Conservation (phyloP, 2,113 vertebrate species). For the Strigops habroptila region DNA sequence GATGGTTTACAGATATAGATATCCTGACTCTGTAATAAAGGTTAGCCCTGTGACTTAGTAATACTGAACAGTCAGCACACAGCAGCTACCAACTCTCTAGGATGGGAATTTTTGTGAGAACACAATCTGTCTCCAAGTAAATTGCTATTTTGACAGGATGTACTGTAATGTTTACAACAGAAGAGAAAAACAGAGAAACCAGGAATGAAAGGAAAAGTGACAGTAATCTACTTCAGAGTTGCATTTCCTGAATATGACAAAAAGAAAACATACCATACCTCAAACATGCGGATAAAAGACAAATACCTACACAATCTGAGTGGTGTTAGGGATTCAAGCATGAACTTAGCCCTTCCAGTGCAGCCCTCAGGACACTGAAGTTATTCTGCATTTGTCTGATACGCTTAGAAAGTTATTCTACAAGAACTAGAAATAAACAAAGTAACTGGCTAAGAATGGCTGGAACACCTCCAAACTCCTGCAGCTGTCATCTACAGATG, state of each 20-base stretch:
- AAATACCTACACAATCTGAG: neutral
- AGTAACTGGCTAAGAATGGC: neutral
- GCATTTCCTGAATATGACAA: neutral
- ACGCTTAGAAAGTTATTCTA: neutral
- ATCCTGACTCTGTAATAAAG: constrained; percentile 5
- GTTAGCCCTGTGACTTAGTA: constrained; percentile 9
- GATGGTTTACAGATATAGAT: constrained; percentile 50
- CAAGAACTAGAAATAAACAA: neutral
- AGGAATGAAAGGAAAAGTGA: neutral
- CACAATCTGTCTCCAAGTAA: neutral
- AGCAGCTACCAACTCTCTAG: neutral
- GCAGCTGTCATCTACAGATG: neutral
- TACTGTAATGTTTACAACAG: neutral
- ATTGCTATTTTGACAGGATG: constrained; percentile 29
- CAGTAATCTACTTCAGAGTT: neutral
- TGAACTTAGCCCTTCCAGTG: neutral
- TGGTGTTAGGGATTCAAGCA: neutral
- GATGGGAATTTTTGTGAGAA: neutral
- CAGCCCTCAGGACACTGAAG: neutral
- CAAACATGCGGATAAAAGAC: neutral
- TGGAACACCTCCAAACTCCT: neutral
- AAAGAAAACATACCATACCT: neutral
- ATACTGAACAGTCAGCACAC: neutral
- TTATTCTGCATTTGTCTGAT: neutral
- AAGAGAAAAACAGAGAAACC: neutral